phyloP scores from a whole-genome alignment of 2,888 invertebrate species.

The Drosophila aldrichi region DNA sequence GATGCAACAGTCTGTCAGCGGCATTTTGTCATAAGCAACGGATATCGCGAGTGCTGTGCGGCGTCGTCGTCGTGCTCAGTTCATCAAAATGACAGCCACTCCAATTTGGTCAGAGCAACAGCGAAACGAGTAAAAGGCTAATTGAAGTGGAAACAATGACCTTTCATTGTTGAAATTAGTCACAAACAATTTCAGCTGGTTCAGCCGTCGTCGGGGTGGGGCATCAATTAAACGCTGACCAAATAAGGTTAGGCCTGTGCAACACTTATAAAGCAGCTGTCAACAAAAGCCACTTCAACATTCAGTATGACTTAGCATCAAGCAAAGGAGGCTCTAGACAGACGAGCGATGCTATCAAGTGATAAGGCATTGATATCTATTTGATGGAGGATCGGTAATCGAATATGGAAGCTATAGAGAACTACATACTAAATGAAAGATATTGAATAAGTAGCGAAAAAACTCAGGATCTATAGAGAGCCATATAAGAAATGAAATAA shows the following conservation, averaged over 20 bases:
- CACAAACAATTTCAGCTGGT: slow-evolving; percentile 64
- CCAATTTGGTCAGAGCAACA: slow-evolving; percentile 60
- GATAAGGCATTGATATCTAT: too few species aligned
- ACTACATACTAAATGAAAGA: background rate
- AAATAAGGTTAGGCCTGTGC: slow-evolving; percentile 55
- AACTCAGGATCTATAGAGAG: too few species aligned
- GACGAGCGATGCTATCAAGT: too few species aligned
- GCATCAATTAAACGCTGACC: slow-evolving; percentile 53
- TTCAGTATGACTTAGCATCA: background rate
- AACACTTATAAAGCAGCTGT: slow-evolving; percentile 37
- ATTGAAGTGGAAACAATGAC: slow-evolving; percentile 81
- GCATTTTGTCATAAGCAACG: slow-evolving; percentile 61
- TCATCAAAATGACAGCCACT: slow-evolving; percentile 57
- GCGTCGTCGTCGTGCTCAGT: slow-evolving; percentile 49
- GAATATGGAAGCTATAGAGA: too few species aligned
- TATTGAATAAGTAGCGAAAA: too few species aligned
- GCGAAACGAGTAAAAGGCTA: slow-evolving; percentile 59
- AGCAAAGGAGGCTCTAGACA: too few species aligned
- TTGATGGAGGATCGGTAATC: background rate
- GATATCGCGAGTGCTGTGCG: slow-evolving; percentile 35
- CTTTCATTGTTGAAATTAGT: slow-evolving; percentile 76
- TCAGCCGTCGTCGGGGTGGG: slow-evolving; percentile 34
- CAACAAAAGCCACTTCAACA: too few species aligned
- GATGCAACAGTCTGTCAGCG: slow-evolving; percentile 60
- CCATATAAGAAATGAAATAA: too few species aligned